A percentile compares a stretch with the other conserved stretches of the same genome.
Evolutionary conservation across 1,140 invertebrate species (phyloP).

Genomic region (Galleria mellonella): DNA sequence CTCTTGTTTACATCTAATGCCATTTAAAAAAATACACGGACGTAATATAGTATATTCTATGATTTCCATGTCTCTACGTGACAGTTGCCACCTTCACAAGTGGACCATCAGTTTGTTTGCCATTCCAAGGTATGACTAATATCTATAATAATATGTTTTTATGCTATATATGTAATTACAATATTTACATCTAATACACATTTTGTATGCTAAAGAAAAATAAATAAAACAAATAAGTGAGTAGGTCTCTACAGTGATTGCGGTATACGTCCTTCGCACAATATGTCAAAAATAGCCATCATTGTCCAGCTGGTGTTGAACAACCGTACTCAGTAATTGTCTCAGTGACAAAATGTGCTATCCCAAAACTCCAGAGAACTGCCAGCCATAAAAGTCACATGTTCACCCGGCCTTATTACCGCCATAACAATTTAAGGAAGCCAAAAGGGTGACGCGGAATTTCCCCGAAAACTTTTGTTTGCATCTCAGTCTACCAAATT

Average conservation of each 20-base stretch:
- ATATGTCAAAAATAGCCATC: constrained; percentile 27
- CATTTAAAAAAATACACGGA: too few species aligned
- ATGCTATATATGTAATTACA: too few species aligned
- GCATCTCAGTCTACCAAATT: constrained; percentile 45
- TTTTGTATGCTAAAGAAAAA: too few species aligned
- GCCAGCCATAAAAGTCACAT: constrained; percentile 63
- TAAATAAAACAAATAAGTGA: too few species aligned
- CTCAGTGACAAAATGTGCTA: constrained; percentile 40
- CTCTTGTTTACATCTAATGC: too few species aligned
- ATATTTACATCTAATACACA: too few species aligned
- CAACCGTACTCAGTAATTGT: constrained; percentile 33
- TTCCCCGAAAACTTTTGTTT: constrained; percentile 62
- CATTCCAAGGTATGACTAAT: too few species aligned
- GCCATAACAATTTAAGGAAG: constrained; percentile 68
- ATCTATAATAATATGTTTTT: too few species aligned
- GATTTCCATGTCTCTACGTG: too few species aligned
- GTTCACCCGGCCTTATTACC: constrained; percentile 53
- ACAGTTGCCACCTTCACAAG: too few species aligned
- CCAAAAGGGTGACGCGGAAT: constrained; percentile 57
- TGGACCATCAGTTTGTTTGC: too few species aligned
- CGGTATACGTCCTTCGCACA: constrained; percentile 13
- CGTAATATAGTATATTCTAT: too few species aligned
- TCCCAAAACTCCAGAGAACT: constrained; percentile 49
- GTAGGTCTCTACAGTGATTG: constrained; percentile 16
- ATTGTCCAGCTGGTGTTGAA: constrained; percentile 21